Conservation (phyloP, 2,797 vertebrate genomes). For the Arctocebus calabarensis region DNA sequence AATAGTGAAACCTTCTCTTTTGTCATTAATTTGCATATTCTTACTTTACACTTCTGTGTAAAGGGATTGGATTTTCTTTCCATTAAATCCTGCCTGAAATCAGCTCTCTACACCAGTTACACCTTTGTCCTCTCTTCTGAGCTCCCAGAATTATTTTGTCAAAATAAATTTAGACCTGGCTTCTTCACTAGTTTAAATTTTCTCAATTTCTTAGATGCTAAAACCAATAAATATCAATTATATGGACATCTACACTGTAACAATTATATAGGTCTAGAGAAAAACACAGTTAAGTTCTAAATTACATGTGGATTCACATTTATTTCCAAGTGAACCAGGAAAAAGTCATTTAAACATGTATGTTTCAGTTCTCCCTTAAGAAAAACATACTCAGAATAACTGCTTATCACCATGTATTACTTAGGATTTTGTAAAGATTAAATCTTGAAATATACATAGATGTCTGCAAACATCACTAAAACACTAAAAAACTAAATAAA, state of each 20-base stretch:
- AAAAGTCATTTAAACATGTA: conserved; percentile 1
- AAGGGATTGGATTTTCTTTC: neutral
- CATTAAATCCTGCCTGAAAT: neutral
- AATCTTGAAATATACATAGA: neutral
- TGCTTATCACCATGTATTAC: neutral
- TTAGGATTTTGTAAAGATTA: neutral
- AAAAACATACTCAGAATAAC: conserved; percentile 6
- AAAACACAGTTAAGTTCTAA: neutral
- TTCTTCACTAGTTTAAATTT: neutral
- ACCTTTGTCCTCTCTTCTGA: neutral
- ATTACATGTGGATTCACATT: neutral
- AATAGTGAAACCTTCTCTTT: neutral
- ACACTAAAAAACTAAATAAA: neutral
- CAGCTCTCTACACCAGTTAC: neutral
- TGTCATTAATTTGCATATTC: neutral
- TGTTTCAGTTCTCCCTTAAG: neutral
- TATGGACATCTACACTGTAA: neutral
- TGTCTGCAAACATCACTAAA: conserved; percentile 10
- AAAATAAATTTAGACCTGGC: neutral
- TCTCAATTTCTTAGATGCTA: neutral
- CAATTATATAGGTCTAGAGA: neutral
- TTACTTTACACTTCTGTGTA: too few relatives aligned
- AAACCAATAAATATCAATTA: conserved; percentile 17
- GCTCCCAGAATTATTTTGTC: neutral
- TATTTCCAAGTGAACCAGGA: neutral